Conservation (phyloP, 2,113 vertebrate species). For the Camelus dromedarius region DNA sequence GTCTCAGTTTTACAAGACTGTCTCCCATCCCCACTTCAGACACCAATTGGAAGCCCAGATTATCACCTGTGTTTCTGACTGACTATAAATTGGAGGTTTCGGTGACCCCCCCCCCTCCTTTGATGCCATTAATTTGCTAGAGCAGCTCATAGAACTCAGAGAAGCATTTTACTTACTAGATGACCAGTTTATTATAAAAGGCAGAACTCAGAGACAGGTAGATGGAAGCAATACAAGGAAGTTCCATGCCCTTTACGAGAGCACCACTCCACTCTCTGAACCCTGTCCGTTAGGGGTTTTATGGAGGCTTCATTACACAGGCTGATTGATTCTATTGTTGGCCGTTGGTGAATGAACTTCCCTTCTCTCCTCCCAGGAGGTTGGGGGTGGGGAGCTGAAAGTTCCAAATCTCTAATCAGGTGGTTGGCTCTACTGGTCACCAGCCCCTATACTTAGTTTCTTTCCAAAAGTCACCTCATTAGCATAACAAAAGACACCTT, state of each 20-base stretch:
- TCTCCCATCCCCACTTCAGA: not conserved
- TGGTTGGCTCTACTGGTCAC: not conserved
- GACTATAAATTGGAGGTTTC: too few relatives aligned
- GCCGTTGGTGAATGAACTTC: not conserved
- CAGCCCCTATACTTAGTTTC: not conserved
- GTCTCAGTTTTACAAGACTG: not conserved
- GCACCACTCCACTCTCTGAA: not conserved
- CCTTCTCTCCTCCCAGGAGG: not conserved
- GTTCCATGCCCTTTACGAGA: not conserved
- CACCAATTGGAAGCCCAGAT: not conserved
- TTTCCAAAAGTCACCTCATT: not conserved
- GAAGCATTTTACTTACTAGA: not conserved
- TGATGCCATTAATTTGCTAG: too few relatives aligned
- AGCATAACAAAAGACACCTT: not conserved
- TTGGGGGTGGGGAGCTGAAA: not conserved
- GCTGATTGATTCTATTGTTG: not conserved
- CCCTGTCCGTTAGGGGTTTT: not conserved
- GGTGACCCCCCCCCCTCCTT: too few relatives aligned
- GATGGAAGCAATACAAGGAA: not conserved
- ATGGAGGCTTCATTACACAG: not conserved
- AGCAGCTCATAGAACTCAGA: not conserved
- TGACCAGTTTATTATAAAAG: not conserved
- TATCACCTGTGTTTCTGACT: not conserved
- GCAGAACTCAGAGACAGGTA: too few relatives aligned
- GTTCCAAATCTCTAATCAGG: not conserved